These are phyloP conservation scores for Geotrypetes seraphini DNA, from an alignment of 2,797 vertebrate genomes.

Conservation along the genomic window DNA sequence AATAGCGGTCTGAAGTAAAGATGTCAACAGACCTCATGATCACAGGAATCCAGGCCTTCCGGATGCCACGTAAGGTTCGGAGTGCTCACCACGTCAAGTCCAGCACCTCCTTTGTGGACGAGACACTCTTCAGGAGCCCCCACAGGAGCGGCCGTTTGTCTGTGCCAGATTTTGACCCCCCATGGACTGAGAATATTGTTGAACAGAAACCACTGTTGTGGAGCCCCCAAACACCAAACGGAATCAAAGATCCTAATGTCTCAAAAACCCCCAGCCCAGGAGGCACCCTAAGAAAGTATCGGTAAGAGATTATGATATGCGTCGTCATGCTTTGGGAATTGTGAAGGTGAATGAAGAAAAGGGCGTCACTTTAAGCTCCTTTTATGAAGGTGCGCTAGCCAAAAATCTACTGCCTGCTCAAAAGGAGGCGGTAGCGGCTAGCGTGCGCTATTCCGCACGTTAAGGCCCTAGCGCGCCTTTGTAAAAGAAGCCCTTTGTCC, in stretches of 20 bases:
- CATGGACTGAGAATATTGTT: conserved; percentile 30
- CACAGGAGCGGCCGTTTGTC: background rate
- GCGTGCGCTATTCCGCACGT: too few species aligned
- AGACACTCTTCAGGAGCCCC: conserved; percentile 44
- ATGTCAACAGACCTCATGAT: background rate
- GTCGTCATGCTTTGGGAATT: too few species aligned
- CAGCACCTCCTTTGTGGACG: conserved; percentile 43
- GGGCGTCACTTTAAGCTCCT: too few species aligned
- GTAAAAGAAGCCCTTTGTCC: too few species aligned
- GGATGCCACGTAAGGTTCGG: conserved; percentile 3
- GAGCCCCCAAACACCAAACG: background rate
- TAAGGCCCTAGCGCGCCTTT: too few species aligned
- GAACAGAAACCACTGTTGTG: background rate
- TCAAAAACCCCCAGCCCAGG: background rate
- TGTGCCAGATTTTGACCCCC: conserved; percentile 30
- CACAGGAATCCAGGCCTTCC: conserved; percentile 14
- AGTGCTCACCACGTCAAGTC: conserved; percentile 16
- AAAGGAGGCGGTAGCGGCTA: too few species aligned
- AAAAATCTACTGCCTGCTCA: too few species aligned
- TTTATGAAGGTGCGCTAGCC: too few species aligned
- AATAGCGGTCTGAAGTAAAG: background rate
- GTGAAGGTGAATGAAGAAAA: too few species aligned
- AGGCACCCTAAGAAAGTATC: conserved; percentile 26
- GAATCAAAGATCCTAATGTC: background rate
- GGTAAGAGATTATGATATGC: too few species aligned